These are phyloP conservation scores for Halcyon malimbica DNA, from an alignment of 2,113 vertebrate genomes.

Conservation along the genomic window DNA sequence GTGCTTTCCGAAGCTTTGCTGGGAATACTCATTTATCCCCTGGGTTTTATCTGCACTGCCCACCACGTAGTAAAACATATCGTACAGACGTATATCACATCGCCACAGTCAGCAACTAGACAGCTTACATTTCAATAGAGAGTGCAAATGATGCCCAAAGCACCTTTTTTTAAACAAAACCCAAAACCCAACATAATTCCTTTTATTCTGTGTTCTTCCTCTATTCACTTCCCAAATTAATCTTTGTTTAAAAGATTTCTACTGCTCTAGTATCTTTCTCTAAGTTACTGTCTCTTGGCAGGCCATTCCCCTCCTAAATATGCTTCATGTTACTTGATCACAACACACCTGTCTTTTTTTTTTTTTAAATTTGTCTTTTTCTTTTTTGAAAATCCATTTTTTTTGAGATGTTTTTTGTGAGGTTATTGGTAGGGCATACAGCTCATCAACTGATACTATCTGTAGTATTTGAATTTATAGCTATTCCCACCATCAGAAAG, in stretches of 20 bases:
- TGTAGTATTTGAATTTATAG: not conserved
- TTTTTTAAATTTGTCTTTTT: too few species aligned
- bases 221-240: not conserved
- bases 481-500: not conserved
- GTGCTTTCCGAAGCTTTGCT: not conserved
- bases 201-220: not conserved
- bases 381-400: not conserved
- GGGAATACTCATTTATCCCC: not conserved
- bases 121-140: not conserved
- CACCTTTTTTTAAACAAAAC: not conserved
- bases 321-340: not conserved
- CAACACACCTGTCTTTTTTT: not conserved
- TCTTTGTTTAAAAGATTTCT: not conserved
- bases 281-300: not conserved
- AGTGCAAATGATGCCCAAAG: not conserved
- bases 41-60: not conserved
- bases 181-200: not conserved
- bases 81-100: rapidly evolving
- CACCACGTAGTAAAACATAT: not conserved
- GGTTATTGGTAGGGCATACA: not conserved
- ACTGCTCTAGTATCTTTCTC: not conserved
- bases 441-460: rapidly evolving
- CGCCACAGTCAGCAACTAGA: not conserved
- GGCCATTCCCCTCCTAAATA: not conserved
- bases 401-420: rapidly evolving